A percentile compares a stretch with the other conserved stretches of the same genome.
phyloP scores from a whole-genome alignment of 92 coral and sea anemone species.

The Epizoanthus rinbou region DNA sequence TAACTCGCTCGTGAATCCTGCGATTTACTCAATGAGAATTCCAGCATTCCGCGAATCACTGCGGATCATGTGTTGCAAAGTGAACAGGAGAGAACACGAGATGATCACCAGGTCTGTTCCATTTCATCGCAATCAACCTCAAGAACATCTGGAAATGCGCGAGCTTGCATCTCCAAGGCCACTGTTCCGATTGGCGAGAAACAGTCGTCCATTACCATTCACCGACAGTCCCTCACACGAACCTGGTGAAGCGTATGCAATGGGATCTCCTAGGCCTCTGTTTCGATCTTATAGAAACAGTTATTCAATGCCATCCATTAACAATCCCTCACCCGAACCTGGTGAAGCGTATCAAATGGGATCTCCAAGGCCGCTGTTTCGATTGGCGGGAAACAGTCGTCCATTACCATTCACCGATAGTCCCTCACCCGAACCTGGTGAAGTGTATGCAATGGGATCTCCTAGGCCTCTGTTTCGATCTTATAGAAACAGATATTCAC shows the following conservation, averaged over 20 bases:
- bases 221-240: background rate
- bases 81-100: background rate
- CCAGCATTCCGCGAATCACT: slow-evolving; percentile 55
- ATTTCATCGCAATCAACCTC: background rate
- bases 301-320: too few relatives aligned
- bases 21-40: slow-evolving; percentile 52
- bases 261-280: background rate
- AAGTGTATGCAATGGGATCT: background rate
- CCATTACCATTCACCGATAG: background rate
- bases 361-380: slow-evolving; percentile 17
- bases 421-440: background rate
- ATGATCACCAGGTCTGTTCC: background rate
- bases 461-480: too few relatives aligned
- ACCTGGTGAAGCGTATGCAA: background rate
- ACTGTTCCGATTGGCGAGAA: background rate
- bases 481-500: too few relatives aligned
- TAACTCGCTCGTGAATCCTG: slow-evolving; percentile 59
- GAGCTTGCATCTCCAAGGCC: slow-evolving; percentile 11
- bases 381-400: background rate
- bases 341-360: background rate
- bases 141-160: slow-evolving; percentile 3
- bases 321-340: too few relatives aligned
- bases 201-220: background rate
- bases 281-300: too few relatives aligned
- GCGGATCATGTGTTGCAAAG: background rate